Conservation (phyloP, 2,888 invertebrate genomes). For the Dichetophora obliterata region DNA sequence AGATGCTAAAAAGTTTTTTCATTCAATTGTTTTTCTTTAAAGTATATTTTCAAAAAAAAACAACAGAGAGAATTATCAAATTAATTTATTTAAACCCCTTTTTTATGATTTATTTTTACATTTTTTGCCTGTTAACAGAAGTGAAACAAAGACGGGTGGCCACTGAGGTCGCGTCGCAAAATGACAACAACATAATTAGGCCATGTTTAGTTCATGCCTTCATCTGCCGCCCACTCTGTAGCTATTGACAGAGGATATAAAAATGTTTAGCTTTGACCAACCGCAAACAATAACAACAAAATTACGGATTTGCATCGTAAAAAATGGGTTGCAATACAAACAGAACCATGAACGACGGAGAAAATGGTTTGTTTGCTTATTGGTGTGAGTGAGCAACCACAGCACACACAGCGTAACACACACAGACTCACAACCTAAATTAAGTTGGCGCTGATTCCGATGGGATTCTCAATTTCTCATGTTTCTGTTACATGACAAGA, state of each 20-base stretch:
- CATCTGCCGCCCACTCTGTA: background rate
- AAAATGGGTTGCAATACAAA: slow-evolving; percentile 6
- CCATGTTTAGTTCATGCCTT: background rate
- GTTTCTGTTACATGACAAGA: background rate
- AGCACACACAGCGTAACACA: slow-evolving; percentile 11
- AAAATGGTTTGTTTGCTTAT: background rate
- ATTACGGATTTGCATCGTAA: slow-evolving; percentile 18
- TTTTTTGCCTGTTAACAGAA: too few relatives aligned
- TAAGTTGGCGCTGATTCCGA: slow-evolving; percentile 29
- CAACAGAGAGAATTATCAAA: too few relatives aligned
- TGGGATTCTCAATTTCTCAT: slow-evolving; percentile 26
- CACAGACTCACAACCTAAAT: slow-evolving; percentile 7
- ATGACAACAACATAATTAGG: slow-evolving; percentile 28
- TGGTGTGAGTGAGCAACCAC: background rate
- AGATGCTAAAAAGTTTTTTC: too few relatives aligned
- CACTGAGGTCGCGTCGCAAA: too few relatives aligned
- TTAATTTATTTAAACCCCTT: too few relatives aligned
- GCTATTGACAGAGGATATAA: slow-evolving; percentile 24
- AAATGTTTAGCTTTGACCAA: slow-evolving; percentile 19
- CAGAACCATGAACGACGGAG: background rate
- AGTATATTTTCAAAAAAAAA: too few relatives aligned
- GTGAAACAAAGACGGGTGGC: too few relatives aligned
- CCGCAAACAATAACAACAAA: slow-evolving; percentile 22
- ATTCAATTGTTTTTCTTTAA: too few relatives aligned
- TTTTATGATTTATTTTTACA: too few relatives aligned